phyloP scores from a whole-genome alignment of 2,888 invertebrate species.

The Dascillus cervinus region DNA sequence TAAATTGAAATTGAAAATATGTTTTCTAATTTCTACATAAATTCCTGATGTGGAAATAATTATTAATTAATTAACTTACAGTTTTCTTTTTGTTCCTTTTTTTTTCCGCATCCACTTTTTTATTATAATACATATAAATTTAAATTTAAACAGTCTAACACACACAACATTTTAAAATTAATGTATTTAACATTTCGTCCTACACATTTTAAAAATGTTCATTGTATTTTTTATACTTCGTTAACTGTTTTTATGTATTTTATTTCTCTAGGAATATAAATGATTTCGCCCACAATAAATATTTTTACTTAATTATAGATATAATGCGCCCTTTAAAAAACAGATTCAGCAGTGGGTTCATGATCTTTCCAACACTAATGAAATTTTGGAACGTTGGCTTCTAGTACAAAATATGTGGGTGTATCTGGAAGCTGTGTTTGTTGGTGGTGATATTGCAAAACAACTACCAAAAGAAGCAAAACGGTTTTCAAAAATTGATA shows the following conservation, averaged over 20 bases:
- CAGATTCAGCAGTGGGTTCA: constrained; percentile 94
- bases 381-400: constrained; percentile 92
- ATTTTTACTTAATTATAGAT: constrained; percentile 46
- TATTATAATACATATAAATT: too few relatives aligned
- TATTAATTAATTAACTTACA: too few relatives aligned
- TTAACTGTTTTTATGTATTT: too few relatives aligned
- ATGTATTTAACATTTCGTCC: too few relatives aligned
- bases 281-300: neutral
- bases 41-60: too few relatives aligned
- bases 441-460: constrained; percentile 97
- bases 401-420: constrained; percentile 98
- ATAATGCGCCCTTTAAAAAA: constrained; percentile 93
- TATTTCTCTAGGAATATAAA: neutral
- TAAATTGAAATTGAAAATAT: too few relatives aligned
- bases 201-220: too few relatives aligned
- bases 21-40: too few relatives aligned
- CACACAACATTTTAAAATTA: too few relatives aligned
- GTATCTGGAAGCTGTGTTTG: constrained; percentile 94
- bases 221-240: too few relatives aligned
- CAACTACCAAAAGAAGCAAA: constrained; percentile 93
- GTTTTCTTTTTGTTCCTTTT: too few relatives aligned
- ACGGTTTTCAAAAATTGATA: constrained; percentile 92
- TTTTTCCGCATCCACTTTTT: constrained; percentile 1
- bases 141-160: too few relatives aligned
- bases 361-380: constrained; percentile 91